Evolutionary conservation across 2,797 vertebrate species (phyloP).

Genomic region (Eospalax fontanierii): DNA sequence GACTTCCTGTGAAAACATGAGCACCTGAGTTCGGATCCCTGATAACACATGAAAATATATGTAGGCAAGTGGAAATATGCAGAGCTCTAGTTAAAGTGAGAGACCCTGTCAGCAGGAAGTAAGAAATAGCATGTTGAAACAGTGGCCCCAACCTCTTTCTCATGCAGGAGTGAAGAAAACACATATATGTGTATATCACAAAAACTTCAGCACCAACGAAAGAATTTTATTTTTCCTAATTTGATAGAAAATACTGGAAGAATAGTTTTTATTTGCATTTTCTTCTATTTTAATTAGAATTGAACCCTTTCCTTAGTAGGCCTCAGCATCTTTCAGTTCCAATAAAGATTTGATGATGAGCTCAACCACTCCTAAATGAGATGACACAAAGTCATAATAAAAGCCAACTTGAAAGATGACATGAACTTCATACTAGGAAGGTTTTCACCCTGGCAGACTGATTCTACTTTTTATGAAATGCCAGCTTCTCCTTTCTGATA

Average conservation of each 20-base stretch:
- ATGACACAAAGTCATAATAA: neutral
- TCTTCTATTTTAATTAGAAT: neutral
- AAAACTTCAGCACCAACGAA: too few relatives aligned
- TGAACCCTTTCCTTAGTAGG: neutral
- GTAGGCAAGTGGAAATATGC: neutral
- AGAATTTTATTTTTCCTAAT: neutral
- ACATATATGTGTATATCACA: neutral
- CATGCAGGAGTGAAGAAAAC: neutral
- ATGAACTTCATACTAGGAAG: neutral
- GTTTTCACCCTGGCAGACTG: neutral
- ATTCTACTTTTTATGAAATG: conserved; percentile 6
- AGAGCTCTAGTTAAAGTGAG: neutral
- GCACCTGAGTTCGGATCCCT: neutral
- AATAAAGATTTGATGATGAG: neutral
- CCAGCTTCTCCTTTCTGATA: neutral
- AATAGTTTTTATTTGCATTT: neutral
- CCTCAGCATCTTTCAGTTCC: neutral
- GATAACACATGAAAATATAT: neutral
- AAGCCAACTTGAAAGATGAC: neutral
- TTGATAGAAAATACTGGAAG: neutral
- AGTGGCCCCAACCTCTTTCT: neutral
- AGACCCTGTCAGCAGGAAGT: neutral
- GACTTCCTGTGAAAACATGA: neutral
- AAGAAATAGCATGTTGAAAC: neutral
- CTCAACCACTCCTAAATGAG: neutral